phyloP scores from a whole-genome alignment of 2,113 vertebrate species.

The Gila orcuttii region DNA sequence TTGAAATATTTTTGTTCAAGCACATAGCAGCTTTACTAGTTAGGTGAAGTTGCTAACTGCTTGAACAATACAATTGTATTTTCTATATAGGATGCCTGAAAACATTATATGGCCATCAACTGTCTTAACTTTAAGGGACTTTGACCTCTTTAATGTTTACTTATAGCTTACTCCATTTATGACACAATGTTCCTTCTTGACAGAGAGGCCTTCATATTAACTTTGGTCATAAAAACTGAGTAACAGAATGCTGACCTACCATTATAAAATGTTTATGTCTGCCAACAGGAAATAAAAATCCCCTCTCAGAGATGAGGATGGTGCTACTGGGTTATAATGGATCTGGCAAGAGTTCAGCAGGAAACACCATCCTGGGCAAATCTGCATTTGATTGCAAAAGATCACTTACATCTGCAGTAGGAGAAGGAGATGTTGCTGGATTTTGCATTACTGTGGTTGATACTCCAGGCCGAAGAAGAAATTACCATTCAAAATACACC shows the following conservation, averaged over 20 bases:
- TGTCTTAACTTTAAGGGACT: background rate
- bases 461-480: constrained; percentile 12
- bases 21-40: no score
- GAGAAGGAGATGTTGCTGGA: background rate
- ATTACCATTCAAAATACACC: background rate
- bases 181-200: no score
- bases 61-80: no score
- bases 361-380: constrained; percentile 54
- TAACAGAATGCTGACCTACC: background rate
- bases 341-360: constrained; percentile 51
- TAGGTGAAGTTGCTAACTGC: no score
- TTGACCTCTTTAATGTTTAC: background rate
- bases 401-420: background rate
- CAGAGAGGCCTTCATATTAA: background rate
- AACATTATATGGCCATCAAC: background rate
- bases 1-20: no score
- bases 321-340: constrained; percentile 10
- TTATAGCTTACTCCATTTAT: background rate
- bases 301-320: background rate
- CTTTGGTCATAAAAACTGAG: no score
- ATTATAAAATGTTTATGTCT: background rate
- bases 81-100: background rate
- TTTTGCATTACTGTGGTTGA: background rate
- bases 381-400: background rate
- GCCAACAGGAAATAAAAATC: background rate